Base-by-base conservation (phyloP, 2,888 invertebrate genomes). In the Pterostichus niger region DNA sequence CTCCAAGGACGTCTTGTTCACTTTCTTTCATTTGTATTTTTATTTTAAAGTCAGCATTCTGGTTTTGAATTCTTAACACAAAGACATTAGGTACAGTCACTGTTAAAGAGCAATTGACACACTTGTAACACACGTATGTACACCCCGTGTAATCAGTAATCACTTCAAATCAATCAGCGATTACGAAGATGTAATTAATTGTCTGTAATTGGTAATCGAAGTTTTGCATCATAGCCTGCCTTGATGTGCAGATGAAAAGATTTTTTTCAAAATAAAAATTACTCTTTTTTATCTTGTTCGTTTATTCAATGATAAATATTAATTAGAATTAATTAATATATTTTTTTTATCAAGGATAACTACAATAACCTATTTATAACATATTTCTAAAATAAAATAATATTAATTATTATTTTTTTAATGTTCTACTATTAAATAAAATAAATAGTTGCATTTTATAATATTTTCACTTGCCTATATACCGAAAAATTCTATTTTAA, bases 1-100 rank as follows among this genome's bases (percentile, higher is more conserved):
- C 84, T 79, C 84, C 87, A 87, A 87, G 87, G 87, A 84, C 86
- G 85, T 83, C 87, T 84, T 86, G 87, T 87, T 87, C 85, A 86
- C 87, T 87, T 87, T 87, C 87, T 86, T 87, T 86, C 85, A 84
- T 85, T 85, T 86, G 84, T 83, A 84, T 85, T 85, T 86, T 86
- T 86, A 85, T 85, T 84, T 85, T 85, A 85, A 85, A 84, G 61
- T 61, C 82, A 82, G 64, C 84, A 83, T 75, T 83, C 78, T 73
- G 82, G 71, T 78, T 84, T 78, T 56, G 71, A 84, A 84, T 84
- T 82, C 79, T 81, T 82, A 54, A 31, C 68, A 82, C 52, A 73
- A 82, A 80, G 80, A 84, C 76, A 84, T 84, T 83, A 83, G 61
- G 79, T 82, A 52, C 49, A 81, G 44, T 68, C 33, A 10, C 15